Percentiles rank a stretch among this genome's conserved stretches.
These are phyloP conservation scores for Chanos chanos DNA, from an alignment of 2,797 vertebrate species.

Conservation along the genomic window DNA sequence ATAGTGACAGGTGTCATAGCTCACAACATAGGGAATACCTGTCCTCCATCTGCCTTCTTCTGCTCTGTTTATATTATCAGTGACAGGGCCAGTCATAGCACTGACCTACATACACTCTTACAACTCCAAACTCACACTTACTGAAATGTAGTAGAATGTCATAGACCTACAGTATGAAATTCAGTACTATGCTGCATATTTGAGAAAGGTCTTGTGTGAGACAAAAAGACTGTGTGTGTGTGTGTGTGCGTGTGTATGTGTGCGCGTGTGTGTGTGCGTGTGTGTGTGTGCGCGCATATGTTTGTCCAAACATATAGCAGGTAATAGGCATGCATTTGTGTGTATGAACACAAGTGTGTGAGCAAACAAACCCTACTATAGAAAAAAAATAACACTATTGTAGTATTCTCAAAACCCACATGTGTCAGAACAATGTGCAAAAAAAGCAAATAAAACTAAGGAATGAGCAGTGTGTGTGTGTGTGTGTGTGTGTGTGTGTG, in stretches of 20 bases:
- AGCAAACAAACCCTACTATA: too few relatives aligned
- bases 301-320: background rate
- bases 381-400: too few relatives aligned
- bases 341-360: too few relatives aligned
- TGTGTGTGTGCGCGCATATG: background rate
- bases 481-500: constrained; percentile 10
- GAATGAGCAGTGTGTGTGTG: constrained; percentile 10
- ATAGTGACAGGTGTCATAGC: constrained; percentile 41
- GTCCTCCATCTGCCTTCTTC: too few relatives aligned
- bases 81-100: too few relatives aligned
- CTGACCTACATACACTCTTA: background rate
- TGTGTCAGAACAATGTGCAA: constrained; percentile 22
- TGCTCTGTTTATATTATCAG: too few relatives aligned
- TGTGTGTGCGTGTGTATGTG: constrained; percentile 6
- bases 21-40: constrained; percentile 2
- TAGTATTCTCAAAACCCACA: constrained; percentile 36
- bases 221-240: constrained; percentile 4
- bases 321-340: constrained; percentile 7
- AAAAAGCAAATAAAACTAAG: constrained; percentile 31
- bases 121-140: constrained; percentile 3
- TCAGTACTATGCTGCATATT: too few relatives aligned
- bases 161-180: too few relatives aligned
- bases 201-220: too few relatives aligned
- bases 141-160: too few relatives aligned
- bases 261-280: background rate